These are phyloP conservation scores for Bucorvus abyssinicus DNA, from an alignment of 2,797 vertebrate genomes.

Conservation along the genomic window DNA sequence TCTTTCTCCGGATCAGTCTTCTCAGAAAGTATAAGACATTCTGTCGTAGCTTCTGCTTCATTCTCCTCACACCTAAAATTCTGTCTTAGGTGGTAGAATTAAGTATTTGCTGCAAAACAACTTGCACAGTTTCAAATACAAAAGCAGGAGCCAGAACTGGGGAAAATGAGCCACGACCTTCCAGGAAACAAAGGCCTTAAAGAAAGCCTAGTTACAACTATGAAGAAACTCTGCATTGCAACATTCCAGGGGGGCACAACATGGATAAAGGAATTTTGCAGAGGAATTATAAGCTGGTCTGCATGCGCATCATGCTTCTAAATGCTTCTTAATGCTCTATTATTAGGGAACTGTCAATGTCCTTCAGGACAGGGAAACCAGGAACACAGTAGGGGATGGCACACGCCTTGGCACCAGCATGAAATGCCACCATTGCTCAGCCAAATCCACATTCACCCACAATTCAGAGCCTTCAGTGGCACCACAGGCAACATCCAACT, in stretches of 20 bases:
- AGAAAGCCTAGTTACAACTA: neutral
- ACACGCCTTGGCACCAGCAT: too few relatives aligned
- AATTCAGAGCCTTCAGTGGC: neutral
- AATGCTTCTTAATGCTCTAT: too few relatives aligned
- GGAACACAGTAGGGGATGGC: neutral
- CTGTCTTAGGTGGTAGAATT: neutral
- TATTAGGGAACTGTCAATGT: neutral
- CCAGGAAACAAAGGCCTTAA: neutral
- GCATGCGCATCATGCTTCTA: too few relatives aligned
- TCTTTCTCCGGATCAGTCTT: too few relatives aligned
- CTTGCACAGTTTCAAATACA: neutral
- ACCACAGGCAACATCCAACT: neutral
- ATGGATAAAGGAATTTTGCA: neutral
- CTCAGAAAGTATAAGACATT: neutral
- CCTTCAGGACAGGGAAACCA: neutral
- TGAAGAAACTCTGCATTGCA: neutral
- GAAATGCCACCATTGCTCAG: neutral
- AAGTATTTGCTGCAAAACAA: neutral
- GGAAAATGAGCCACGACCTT: fast-evolving
- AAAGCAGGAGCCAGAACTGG: neutral
- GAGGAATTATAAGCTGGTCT: neutral
- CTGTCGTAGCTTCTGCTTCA: neutral
- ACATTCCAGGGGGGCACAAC: fast-evolving
- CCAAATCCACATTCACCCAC: fast-evolving
- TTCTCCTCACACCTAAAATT: neutral